Percentiles rank a stretch among this genome's conserved stretches.
Conservation (phyloP, 2,797 vertebrate species). For the Smutsia temminckii region DNA sequence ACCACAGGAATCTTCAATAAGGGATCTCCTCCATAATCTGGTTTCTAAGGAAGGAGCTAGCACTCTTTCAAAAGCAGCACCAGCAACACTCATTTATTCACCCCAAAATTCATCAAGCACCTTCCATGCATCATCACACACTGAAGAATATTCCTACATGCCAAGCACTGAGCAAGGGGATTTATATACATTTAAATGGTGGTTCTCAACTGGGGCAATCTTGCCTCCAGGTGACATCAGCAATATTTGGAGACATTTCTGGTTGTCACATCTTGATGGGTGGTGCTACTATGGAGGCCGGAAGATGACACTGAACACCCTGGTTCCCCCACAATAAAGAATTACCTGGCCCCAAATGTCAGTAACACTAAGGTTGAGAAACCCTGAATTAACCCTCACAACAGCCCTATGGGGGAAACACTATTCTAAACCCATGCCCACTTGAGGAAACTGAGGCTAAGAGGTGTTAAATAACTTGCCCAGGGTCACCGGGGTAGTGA, state of each 20-base stretch:
- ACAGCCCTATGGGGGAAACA: not conserved
- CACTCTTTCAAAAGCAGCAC: not conserved
- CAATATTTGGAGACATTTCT: not conserved
- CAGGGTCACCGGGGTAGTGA: not conserved
- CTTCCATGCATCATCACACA: not conserved
- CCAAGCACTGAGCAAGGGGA: not conserved
- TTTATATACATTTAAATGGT: not conserved
- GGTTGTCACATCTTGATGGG: not conserved
- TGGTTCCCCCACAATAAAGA: not conserved
- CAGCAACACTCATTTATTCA: not conserved
- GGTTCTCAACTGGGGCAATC: not conserved
- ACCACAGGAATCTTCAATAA: not conserved
- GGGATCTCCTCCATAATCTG: too few species aligned
- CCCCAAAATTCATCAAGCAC: not conserved
- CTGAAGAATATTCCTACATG: not conserved
- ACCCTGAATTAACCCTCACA: not conserved
- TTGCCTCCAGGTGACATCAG: not conserved
- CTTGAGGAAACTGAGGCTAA: slow-evolving; percentile 31
- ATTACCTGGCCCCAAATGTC: not conserved
- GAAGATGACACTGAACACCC: not conserved
- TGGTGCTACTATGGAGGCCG: not conserved
- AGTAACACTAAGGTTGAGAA: not conserved
- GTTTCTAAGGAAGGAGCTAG: not conserved
- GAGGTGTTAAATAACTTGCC: not conserved
- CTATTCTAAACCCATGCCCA: not conserved